Evolutionary conservation across 2,888 invertebrate genomes (phyloP), one percentile per base, ranked within the genome.

Genomic region (Eucera pruinosa): DNA sequence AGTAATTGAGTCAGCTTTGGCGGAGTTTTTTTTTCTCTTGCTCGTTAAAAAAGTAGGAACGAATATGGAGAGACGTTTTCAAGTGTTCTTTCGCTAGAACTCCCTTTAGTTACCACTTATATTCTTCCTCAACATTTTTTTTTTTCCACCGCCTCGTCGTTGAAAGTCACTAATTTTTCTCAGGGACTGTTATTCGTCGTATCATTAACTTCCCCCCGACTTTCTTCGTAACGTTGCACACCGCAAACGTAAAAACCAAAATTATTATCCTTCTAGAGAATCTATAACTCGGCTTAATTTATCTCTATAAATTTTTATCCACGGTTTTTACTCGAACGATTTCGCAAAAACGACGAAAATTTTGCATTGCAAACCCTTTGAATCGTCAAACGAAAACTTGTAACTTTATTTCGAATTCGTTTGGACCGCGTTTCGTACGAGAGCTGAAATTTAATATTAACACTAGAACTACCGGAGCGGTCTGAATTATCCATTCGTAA

Each of bases 41-140:
- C 30, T 41, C 39, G 52, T 54, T 73, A 55, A 66, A 66, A 43
- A 66, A 47, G 47, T 13, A 66, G n/a, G 15, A 50, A 30, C 47
- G 27, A 43, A 47, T 23, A 43, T 30, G 27, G 39, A 69, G 23
- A 62, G 45, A 69, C 61, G 48, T 55, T 62, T 55, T 41, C 54
- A 33, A 69, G 41, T 48, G 36, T 9, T 39, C 25, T 36, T 30
- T 52, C 36, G 58, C 25, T 47, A 41, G 72, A 50, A 58, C 41
- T 54, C 43, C n/a, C 43, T 45, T 71, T 50, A 39, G 36, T 50
- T 64, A 15, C 30, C 64, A 30, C 57, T 39, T 47, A 20, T 39
- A 18, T 43, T 27, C 27, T 23, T 18, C 11, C 43, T n/a, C 9
- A 39, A 57, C 41, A 55, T 30, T 18, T 58, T 2, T 30, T 18